Evolutionary conservation across 2,113 vertebrate genomes (phyloP), one percentile per base, ranked within the genome.

Genomic region (Syngnathoides biaculeatus): DNA sequence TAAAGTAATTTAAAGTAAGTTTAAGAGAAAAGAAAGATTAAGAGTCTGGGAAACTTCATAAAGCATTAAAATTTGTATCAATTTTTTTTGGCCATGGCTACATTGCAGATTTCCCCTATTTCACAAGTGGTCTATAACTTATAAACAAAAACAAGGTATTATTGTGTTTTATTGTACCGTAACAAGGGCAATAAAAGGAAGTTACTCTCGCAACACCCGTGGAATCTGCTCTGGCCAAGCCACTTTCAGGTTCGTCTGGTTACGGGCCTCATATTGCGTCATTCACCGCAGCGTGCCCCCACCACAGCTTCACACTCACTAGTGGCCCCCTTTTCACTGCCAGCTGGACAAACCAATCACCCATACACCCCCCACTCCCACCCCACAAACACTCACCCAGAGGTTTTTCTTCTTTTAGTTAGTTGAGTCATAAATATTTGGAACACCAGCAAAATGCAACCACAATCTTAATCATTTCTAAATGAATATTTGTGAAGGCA

Each of bases 291-390:
- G n/a, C 59, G 82, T 72, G 79, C 15, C 73, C 79, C 83, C 83
- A 81, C 64, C 70, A 52, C 65, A 69, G 67, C 64, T 81, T 73
- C 65, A 77, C 74, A 79, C 78, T 78, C 72, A 77, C 73, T 63
- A 42, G 72, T 38, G 75, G 63, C 64, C 60, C n/a, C 60, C 72
- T 40, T 75, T 74, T 30, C 66, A 80, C 65, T 7, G 58, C 75
- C 84, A 86, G 87, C 87, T 89, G 86, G 86, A 86, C 87, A 82
- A 89, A 79, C 67, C 80, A 75, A 76, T 85, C 85, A 85, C 43
- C 73, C 40, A 69, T 47, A 69, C 27, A 65, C 60, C 57, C 68
- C 66, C 60, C n/a, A n/a, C n/a, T 69, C 64, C 81, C 14, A 63
- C 20, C 8, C 17, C 75, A 84, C 71, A 74, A 84, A 80, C 76